A percentile compares a stretch with the other conserved stretches of the same genome.
Evolutionary conservation across 1,140 invertebrate genomes (phyloP).

Genomic region (Drosophila insularis): DNA sequence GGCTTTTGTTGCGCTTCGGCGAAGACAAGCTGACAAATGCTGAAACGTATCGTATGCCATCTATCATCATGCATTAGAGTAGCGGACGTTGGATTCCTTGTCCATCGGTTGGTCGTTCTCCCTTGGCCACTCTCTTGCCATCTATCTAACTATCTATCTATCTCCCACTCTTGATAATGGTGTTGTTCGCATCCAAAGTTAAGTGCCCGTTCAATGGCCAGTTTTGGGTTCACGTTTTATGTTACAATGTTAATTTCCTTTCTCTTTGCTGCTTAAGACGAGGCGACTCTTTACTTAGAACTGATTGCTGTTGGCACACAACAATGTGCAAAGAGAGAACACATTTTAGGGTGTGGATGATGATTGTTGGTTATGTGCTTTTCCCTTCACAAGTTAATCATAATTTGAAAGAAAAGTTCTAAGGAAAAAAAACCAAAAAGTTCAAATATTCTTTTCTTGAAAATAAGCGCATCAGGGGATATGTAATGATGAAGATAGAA

Average conservation of each 20-base stretch:
- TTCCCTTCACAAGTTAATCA: constrained; percentile 7
- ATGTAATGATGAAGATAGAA: too few species aligned
- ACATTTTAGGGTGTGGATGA: constrained; percentile 4
- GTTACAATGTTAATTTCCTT: constrained; percentile 80
- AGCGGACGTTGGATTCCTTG: constrained; percentile 38
- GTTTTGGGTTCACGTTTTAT: constrained; percentile 67
- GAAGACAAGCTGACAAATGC: constrained; percentile 80
- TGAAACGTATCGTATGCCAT: constrained; percentile 80
- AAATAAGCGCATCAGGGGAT: background rate
- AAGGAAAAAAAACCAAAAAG: background rate
- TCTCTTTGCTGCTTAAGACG: constrained; percentile 52
- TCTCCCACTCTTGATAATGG: constrained; percentile 20
- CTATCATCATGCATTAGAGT: constrained; percentile 78
- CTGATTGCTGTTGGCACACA: constrained; percentile 51
- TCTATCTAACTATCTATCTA: constrained; percentile 24
- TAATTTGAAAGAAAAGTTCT: constrained; percentile 4
- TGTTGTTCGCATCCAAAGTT: constrained; percentile 69
- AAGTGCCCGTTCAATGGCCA: constrained; percentile 77
- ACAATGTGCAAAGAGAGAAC: background rate
- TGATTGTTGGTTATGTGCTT: constrained; percentile 7
- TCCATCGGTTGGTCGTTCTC: constrained; percentile 35
- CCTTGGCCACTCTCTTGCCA: background rate
- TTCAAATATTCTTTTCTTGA: background rate
- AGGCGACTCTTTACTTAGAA: constrained; percentile 58
- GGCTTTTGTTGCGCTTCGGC: constrained; percentile 77